These are phyloP conservation scores for Drosophila lacteicornis DNA, from an alignment of 1,140 invertebrate species.

Conservation along the genomic window DNA sequence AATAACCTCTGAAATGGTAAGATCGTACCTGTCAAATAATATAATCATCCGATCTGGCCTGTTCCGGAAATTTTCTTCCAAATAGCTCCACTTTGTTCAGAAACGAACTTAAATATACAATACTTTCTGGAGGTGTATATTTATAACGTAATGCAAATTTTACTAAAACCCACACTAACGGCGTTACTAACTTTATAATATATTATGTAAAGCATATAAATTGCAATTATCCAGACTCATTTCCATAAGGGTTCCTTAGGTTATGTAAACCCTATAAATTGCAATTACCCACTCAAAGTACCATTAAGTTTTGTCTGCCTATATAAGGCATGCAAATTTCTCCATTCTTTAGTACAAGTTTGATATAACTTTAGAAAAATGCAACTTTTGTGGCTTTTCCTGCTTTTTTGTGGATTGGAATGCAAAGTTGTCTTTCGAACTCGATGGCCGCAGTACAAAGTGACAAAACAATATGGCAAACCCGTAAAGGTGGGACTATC, in stretches of 20 bases:
- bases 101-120: too few relatives aligned
- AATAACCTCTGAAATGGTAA: too few relatives aligned
- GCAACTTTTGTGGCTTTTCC: background rate
- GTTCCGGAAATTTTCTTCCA: too few relatives aligned
- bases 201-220: too few relatives aligned
- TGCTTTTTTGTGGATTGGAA: background rate
- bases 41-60: too few relatives aligned
- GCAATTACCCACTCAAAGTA: background rate
- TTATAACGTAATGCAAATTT: too few relatives aligned
- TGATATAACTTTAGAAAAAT: background rate
- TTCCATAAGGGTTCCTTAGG: background rate
- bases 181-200: too few relatives aligned
- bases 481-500: background rate
- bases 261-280: conserved; percentile 1
- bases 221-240: too few relatives aligned
- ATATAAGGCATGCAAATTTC: background rate
- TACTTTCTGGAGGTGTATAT: too few relatives aligned
- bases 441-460: background rate
- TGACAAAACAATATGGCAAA: rapidly evolving
- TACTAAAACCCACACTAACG: too few relatives aligned
- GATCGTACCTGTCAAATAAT: too few relatives aligned
- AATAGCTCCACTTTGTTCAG: too few relatives aligned
- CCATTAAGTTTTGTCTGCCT: background rate
- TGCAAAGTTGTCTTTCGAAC: background rate
- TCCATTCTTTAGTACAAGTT: background rate